phyloP scores from a whole-genome alignment of 2,797 vertebrate species.

The Sebastes taczanowskii region DNA sequence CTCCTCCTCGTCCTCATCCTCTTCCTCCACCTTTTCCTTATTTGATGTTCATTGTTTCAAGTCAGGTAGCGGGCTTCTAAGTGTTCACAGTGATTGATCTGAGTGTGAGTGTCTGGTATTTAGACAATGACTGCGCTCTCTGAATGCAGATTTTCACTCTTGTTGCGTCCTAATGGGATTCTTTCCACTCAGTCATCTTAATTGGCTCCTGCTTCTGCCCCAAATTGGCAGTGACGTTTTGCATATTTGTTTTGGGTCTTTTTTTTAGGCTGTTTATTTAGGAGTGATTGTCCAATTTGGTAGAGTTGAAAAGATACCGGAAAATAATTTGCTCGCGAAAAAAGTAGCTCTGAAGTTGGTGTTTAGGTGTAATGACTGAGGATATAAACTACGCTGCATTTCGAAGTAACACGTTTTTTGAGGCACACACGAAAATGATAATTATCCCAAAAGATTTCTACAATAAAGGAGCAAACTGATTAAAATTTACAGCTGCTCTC shows the following conservation, averaged over 20 bases:
- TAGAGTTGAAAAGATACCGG: slow-evolving; percentile 1
- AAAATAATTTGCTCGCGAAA: slow-evolving; percentile 3
- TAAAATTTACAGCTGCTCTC: slow-evolving; percentile 3
- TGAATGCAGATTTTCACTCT: slow-evolving; percentile 40
- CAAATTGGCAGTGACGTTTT: slow-evolving; percentile 43
- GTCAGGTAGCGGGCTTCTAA: slow-evolving; percentile 35
- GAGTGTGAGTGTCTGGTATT: slow-evolving; percentile 41
- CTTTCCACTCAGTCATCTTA: slow-evolving; percentile 59
- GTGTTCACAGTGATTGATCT: slow-evolving; percentile 64
- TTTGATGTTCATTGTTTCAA: slow-evolving; percentile 45
- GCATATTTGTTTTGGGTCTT: slow-evolving; percentile 34
- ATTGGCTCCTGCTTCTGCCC: slow-evolving; percentile 45
- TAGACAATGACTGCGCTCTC: slow-evolving; percentile 42
- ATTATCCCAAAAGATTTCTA: neutral
- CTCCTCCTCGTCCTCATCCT: neutral
- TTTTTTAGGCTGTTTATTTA: slow-evolving; percentile 20
- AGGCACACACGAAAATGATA: slow-evolving; percentile 11
- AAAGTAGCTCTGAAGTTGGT: neutral
- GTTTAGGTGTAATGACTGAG: neutral
- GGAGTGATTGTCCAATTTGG: slow-evolving; percentile 41
- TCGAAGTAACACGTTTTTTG: slow-evolving; percentile 11
- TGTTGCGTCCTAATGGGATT: slow-evolving; percentile 51
- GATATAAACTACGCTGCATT: slow-evolving; percentile 14
- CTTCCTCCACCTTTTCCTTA: neutral
- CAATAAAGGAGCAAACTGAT: slow-evolving; percentile 7